Base-by-base conservation (phyloP, 1,140 invertebrate species). In the Acromyrmex charruanus region DNA sequence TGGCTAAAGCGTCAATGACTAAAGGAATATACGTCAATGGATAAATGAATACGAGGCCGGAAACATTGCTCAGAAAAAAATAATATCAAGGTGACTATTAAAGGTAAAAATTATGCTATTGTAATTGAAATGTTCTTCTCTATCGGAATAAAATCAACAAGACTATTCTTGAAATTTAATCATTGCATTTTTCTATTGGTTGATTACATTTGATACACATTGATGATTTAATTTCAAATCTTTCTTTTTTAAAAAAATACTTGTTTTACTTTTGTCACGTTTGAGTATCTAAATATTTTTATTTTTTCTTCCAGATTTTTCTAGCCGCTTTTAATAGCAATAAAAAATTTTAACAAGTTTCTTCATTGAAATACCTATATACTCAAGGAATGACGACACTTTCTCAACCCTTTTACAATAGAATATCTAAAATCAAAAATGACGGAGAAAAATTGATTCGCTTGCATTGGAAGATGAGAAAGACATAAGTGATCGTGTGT, bases 11-110 rank as follows among this genome's bases (percentile, higher is more conserved):
- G 91, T 94, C 91, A 94, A 93, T 90, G 91, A 88, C 79, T 89
- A 88, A 90, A 89, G 77, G 85, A 94, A 92, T 92, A 44, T 55
- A 59, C 75, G 53, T 93, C 91, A 94, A 93, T 89, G 92, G 85
- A 84, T 89, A 87, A 90, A 88, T 81, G 85, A 94, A 92, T 92
- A 25, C 90, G 69, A 69, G 86, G 80, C 94, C 94, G 94, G 94
- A 95, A 95, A 94, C 86, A 93, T 92, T 93, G 94, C 88, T 94
- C 94, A 92, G 81, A 94, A 93, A 94, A 28, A 94, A 94, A 85
- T 93, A 90, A 90, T 88, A 90, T 92, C 95, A 95, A 95, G 93
- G 94, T 95, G 92, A 92, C 28, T 87, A 25, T 25, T 25, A 25
- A 25, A 25, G 25, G 1, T 25, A 55, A 44, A 65, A 58, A 58